Base-by-base conservation (phyloP, 2,888 invertebrate species). In the Athripsodes cinereus region DNA sequence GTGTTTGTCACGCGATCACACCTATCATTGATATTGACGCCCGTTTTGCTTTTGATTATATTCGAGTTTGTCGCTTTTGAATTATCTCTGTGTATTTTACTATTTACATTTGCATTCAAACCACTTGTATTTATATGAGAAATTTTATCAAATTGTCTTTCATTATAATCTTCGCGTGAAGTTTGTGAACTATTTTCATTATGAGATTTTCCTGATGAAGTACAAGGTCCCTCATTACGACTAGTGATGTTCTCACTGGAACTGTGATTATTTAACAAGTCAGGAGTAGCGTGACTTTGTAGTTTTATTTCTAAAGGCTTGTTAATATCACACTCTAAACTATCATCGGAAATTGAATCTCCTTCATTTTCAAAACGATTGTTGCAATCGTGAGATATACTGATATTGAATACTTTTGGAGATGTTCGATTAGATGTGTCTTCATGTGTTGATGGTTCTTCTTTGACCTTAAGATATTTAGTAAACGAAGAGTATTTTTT, bases 211-310 rank as follows among this genome's bases (percentile, higher is more conserved):
- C n/a, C 11, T 13, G 40, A 3, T 13, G 13, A 5, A 3, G 5
- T 16, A 16, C 40, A n/a, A 3, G n/a, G 16, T 22, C n/a, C 19
- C 10, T 21, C 40, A 34, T 50, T 31, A 16, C 50, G 26, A 35
- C 34, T 49, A n/a, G 49, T 21, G n/a, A 22, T 66, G 55, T 61
- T 67, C 59, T 79, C 79, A 52, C 73, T 67, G 16, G 75, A 74
- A 66, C 75, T 81, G 66, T 83, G 83, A 66, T 82, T 82, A 53
- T 80, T 81, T 57, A 83, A 70, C 59, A 83, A 70, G 71, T 83
- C 83, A 8, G 83, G 82, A 19, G 82, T 78, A 44, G 74, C 72
- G 8, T 62, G 64, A 47, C 50, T 51, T 3, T 47, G 20, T 18
- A 44, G 40, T 2, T 40, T 50, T 44, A 34, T 53, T n/a, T 20